Evolutionary conservation across 1,140 invertebrate species (phyloP), one percentile per base, ranked within the genome.

Genomic region (Aphelenchoides avenae): DNA sequence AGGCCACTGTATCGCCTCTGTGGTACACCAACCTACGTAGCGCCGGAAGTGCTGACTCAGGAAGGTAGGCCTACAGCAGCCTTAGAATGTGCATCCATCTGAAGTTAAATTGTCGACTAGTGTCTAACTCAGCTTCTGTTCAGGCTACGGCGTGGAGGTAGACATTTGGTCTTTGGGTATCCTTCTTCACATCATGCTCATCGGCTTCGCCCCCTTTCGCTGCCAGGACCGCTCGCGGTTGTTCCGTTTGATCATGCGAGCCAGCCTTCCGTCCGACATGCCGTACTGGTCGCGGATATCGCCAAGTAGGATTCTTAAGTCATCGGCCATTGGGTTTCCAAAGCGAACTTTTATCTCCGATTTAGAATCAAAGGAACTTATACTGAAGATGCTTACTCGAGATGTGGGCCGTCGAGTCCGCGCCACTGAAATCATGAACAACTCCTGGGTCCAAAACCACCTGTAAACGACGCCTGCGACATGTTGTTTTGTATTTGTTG

Each of bases 171-270:
- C 51, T 31, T 37, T 71, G 29, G 68, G 68, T 22, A 42, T 70
- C 2, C 31, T 69, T 9, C 24, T 69, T 30, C 63, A 60, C 50
- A 64, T 70, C 24, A 40, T 69, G 30, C 29, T 71, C 4, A 51
- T 68, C 41, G 68, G 68, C 11, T 72, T 61, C 39, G 68, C 65
- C 22, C 68, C 68, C 18, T 71, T 71, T 34, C 64, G 63, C 4
- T 37, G 56, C 44, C 29, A 63, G 15, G 37, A 58, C 30, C 27
- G 57, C 26, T 13, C 29, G n/a, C 41, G 60, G 51, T 26, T 65
- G 0, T 68, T 66, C 36, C 51, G 57, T 44, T 42, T 65, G 39
- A 66, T 66, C 33, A 39, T 43, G n/a, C 50, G 49, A 48, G 64
- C 57, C 4, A 7, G 43, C 24, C 3, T 66, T 9, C 15, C 39